Conservation (phyloP, 2,888 invertebrate species). For the Philaethria dido region DNA sequence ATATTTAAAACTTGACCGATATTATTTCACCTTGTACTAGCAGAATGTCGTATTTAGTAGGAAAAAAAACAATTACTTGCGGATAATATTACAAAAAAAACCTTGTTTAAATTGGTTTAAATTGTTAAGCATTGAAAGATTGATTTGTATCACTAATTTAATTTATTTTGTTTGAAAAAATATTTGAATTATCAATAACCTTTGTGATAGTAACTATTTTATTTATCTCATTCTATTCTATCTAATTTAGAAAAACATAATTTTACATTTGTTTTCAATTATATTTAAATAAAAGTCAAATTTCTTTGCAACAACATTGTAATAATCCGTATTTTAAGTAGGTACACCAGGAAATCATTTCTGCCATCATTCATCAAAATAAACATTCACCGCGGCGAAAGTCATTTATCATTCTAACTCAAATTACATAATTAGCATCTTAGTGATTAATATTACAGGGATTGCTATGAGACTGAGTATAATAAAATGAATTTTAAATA, state of each 20-base stretch:
- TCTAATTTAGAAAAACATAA: too few species aligned
- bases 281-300: not conserved
- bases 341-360: slow-evolving; percentile 4
- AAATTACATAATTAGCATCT: slow-evolving; percentile 10
- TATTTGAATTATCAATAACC: too few species aligned
- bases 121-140: too few species aligned
- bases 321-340: not conserved
- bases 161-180: too few species aligned
- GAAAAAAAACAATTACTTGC: not conserved
- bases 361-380: slow-evolving; percentile 13
- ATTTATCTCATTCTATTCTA: too few species aligned
- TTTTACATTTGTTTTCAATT: too few species aligned
- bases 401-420: not conserved
- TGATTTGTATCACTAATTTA: too few species aligned
- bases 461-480: not conserved
- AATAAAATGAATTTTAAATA: not conserved
- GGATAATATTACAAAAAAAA: not conserved
- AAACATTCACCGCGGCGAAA: not conserved
- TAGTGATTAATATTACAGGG: not conserved
- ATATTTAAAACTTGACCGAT: too few species aligned
- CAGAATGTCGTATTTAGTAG: not conserved
- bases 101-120: not conserved
- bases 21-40: not conserved
- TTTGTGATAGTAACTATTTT: too few species aligned
- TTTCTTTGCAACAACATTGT: not conserved